Base-by-base conservation (phyloP, 2,113 vertebrate species). In the Panthera uncia region DNA sequence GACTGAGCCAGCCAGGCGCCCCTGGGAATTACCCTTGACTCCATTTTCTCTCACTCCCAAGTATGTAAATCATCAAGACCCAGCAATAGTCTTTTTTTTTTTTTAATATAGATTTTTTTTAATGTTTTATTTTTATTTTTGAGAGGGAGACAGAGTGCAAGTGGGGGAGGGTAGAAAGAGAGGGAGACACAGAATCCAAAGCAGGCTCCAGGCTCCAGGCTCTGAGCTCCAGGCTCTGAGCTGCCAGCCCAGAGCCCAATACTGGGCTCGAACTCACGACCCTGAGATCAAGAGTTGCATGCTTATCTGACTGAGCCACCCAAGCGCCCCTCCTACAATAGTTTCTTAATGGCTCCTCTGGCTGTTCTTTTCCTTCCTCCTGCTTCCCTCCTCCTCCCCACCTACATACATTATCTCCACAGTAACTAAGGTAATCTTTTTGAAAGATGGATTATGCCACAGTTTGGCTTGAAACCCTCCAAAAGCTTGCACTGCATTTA, bases 391-490 rank as follows among this genome's bases (percentile, higher is more conserved):
- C 52, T 23, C 45, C 41, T 57, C 38, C 82, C 25, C 13, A 31
- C 21, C 38, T 48, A 65, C 0, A 33, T 10, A 48, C 27, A 78
- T n/a, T 88, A 13, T 85, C 21, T 71, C 89, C 52, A 85, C 18
- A 79, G 52, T 61, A 48, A 55, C 63, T 78, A 69, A 45, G 14
- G 61, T 78, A 57, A 83, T 68, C 68, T 76, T 84, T 80, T n/a
- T 63, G 18, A 68, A 81, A 45, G 27, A 83, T 1, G 74, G 31
- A 95, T 50, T 73, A 79, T 69, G 69, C n/a, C 61, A 83, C 16
- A 48, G 41, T 36, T 84, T 83, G 83, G 38, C 19, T 95, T 84
- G 92, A 48, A 89, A 90, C 18, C 29, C 73, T 93, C 27, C 61
- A 85, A 73, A 69, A 52, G 5, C 52, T 85, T 85, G 31, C 31